Evolutionary conservation across 1,140 invertebrate species (phyloP), one percentile per base, ranked within the genome.

Genomic region (Cheumatopsyche charites): DNA sequence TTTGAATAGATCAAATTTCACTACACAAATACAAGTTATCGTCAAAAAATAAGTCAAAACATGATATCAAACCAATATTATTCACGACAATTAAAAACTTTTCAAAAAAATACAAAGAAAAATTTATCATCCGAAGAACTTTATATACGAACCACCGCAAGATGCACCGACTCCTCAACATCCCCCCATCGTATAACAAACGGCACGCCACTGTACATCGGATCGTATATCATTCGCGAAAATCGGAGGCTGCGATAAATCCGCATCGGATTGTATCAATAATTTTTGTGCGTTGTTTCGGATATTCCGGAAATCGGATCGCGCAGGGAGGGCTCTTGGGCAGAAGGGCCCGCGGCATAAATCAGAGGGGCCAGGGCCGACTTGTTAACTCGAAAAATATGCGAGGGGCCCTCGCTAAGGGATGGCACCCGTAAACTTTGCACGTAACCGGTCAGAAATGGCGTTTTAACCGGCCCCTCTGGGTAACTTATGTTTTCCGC

Each of bases 331-430:
- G 13, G 15, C 3, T 4, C 29, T n/a, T n/a, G n/a, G n/a, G 29
- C 29, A 36, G 15, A 19, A 12, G 55, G 55, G 55, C 23, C 55
- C 6, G 9, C 29, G 55, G 7, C 7, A 58, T 58, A 58, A 58
- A 58, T 58, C 55, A 58, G 55, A 36, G 29, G 23, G 55, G 19
- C 17, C 5, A 58, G 21, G 21, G 21, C 19, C 11, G 55, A 58
- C 55, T 58, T 58, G 55, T 58, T 58, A 58, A 58, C 21, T 58
- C 55, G 55, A 58, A 58, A 58, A 58, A 58, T 58, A 58, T 58
- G 55, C 55, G 55, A 58, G 12, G 6, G 21, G 21, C 19, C 55
- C 11, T 7, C 7, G 19, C 23, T 58, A 58, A 58, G 55, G 55
- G 55, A 58, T 23, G 55, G 55, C 23, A 6, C 23, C n/a, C 55